phyloP scores from a whole-genome alignment of 2,888 invertebrate genomes.

The Prenolepis imparis region DNA sequence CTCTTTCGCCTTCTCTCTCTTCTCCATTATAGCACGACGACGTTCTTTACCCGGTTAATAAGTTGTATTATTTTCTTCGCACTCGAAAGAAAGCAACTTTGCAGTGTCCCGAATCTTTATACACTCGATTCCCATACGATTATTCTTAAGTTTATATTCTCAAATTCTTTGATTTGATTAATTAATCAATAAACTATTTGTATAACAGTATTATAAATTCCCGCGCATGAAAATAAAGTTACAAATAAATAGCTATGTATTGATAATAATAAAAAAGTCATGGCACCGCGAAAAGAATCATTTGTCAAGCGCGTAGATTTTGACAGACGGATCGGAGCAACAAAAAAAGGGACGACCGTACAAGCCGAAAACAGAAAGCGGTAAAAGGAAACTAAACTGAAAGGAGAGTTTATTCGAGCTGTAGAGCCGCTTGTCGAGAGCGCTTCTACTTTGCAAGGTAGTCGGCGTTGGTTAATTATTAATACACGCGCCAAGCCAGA shows the following conservation, averaged over 20 bases:
- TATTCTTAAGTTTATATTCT: neutral
- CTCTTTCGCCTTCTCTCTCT: conserved; percentile 47
- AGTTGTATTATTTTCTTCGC: conserved; percentile 82
- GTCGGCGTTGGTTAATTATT: conserved; percentile 82
- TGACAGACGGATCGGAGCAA: conserved; percentile 8
- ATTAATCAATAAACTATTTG: neutral
- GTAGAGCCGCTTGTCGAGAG: conserved; percentile 70
- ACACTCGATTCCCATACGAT: neutral
- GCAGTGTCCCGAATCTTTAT: conserved; percentile 56
- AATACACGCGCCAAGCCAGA: conserved; percentile 76
- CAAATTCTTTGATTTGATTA: neutral
- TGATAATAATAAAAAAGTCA: neutral
- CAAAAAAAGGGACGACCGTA: neutral
- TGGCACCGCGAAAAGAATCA: neutral
- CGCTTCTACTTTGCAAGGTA: conserved; percentile 64
- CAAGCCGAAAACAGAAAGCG: conserved; percentile 41
- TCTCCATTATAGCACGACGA: conserved; percentile 62
- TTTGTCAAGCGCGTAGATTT: conserved; percentile 9
- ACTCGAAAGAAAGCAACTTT: conserved; percentile 66
- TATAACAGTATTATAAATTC: neutral
- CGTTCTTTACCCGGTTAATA: conserved; percentile 76
- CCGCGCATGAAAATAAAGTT: neutral
- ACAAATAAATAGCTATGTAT: neutral
- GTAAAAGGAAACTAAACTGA: conserved; percentile 57
- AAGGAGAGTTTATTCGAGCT: conserved; percentile 69